These are phyloP conservation scores for Euclidia mi DNA, from an alignment of 2,888 invertebrate species.

Conservation along the genomic window DNA sequence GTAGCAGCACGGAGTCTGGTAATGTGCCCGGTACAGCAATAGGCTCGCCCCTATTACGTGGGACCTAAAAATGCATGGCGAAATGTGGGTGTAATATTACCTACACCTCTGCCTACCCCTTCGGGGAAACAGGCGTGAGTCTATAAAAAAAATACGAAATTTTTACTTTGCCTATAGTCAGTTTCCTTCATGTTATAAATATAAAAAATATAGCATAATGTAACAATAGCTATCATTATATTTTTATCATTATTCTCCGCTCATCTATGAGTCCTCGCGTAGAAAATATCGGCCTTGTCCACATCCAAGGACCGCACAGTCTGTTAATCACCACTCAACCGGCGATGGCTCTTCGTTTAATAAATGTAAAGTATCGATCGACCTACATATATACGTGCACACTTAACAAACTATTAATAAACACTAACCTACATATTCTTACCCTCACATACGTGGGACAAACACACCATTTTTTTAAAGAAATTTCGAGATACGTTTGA, in stretches of 20 bases:
- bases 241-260: conserved; percentile 1
- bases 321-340: not conserved
- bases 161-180: too few species aligned
- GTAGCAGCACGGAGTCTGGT: too few species aligned
- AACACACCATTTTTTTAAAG: conserved; percentile 28
- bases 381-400: conserved; percentile 17
- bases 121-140: too few species aligned
- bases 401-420: conserved; percentile 38
- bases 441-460: not conserved
- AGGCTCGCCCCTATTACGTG: too few species aligned
- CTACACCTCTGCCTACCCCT: too few species aligned
- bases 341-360: not conserved
- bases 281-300: conserved; percentile 2
- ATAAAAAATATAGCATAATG: too few species aligned
- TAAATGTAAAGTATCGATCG: conserved; percentile 20
- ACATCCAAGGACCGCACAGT: not conserved
- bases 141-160: too few species aligned
- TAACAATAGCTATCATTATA: too few species aligned
- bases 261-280: not conserved
- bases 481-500: conserved; percentile 46
- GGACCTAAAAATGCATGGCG: too few species aligned
- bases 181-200: too few species aligned
- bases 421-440: conserved; percentile 22
- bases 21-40: too few species aligned
- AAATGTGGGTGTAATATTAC: too few species aligned